Evolutionary conservation across 2,797 vertebrate species (phyloP).

Genomic region (Pygocentrus nattereri): DNA sequence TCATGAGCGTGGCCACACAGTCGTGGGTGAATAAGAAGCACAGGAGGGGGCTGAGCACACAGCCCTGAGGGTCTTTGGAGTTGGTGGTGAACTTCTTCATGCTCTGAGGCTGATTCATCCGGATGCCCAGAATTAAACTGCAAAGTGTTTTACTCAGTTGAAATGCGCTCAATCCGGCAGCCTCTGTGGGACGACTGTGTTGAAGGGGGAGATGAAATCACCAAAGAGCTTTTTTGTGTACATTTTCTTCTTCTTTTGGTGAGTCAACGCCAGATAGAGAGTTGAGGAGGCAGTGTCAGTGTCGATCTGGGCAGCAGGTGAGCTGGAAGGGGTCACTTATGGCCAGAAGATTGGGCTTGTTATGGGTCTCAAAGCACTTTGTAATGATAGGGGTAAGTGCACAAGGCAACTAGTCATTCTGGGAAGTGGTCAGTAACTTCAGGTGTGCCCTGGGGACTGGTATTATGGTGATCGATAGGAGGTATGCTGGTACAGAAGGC

Average conservation of each 20-base stretch:
- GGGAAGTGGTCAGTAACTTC: constrained; percentile 7
- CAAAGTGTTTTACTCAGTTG: too few relatives aligned
- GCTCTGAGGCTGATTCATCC: too few relatives aligned
- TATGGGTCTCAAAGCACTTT: not conserved
- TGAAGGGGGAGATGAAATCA: not conserved
- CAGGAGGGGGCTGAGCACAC: too few relatives aligned
- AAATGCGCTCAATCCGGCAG: too few relatives aligned
- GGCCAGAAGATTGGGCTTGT: not conserved
- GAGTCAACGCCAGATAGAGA: not conserved
- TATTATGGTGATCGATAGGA: not conserved
- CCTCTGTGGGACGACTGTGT: too few relatives aligned
- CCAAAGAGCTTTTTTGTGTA: not conserved
- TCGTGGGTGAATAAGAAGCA: too few relatives aligned
- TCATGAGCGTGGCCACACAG: too few relatives aligned
- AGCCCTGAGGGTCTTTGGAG: too few relatives aligned
- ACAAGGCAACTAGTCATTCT: not conserved
- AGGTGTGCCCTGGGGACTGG: not conserved
- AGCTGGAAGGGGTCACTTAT: not conserved
- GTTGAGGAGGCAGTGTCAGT: not conserved
- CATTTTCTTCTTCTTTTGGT: not conserved
- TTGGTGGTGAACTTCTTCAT: too few relatives aligned
- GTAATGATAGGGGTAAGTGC: constrained; percentile 3
- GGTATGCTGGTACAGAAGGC: not conserved
- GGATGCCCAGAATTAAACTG: too few relatives aligned
- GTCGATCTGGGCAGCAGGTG: not conserved